Conservation (phyloP, 2,797 vertebrate species). For the Carcharodon carcharias region DNA sequence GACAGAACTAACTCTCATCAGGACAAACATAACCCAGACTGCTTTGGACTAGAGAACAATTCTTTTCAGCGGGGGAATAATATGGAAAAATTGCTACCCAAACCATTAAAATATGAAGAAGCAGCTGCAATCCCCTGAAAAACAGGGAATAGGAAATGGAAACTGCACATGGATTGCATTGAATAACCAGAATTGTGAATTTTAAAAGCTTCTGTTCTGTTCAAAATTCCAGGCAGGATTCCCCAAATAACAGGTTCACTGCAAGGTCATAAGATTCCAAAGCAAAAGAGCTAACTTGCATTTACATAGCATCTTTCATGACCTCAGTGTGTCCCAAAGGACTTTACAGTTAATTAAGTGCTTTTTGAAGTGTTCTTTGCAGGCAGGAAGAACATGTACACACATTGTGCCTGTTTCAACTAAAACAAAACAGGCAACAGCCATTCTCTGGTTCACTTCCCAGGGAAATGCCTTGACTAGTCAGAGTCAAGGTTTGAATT, state of each 20-base stretch:
- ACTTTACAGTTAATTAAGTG: neutral
- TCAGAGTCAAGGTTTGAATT: too few species aligned
- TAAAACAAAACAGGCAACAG: too few species aligned
- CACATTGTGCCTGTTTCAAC: too few species aligned
- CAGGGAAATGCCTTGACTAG: too few species aligned
- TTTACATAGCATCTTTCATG: neutral
- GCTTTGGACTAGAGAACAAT: neutral
- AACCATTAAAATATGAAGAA: neutral
- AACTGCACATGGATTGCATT: neutral
- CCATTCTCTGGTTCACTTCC: too few species aligned
- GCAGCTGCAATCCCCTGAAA: neutral
- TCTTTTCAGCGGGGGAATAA: neutral
- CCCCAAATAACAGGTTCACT: neutral
- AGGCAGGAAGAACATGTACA: too few species aligned
- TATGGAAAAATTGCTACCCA: neutral
- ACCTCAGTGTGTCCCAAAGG: neutral
- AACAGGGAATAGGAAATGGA: neutral
- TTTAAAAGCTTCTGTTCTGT: neutral
- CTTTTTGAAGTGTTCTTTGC: neutral
- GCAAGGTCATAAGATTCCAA: neutral
- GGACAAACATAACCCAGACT: neutral
- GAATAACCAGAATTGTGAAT: neutral
- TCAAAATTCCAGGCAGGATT: neutral
- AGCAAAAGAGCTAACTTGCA: neutral
- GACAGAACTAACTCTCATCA: neutral